Percentiles rank a stretch among this genome's conserved stretches.
These are phyloP conservation scores for Calyptomena viridis DNA, from an alignment of 2,113 vertebrate species.

Conservation along the genomic window DNA sequence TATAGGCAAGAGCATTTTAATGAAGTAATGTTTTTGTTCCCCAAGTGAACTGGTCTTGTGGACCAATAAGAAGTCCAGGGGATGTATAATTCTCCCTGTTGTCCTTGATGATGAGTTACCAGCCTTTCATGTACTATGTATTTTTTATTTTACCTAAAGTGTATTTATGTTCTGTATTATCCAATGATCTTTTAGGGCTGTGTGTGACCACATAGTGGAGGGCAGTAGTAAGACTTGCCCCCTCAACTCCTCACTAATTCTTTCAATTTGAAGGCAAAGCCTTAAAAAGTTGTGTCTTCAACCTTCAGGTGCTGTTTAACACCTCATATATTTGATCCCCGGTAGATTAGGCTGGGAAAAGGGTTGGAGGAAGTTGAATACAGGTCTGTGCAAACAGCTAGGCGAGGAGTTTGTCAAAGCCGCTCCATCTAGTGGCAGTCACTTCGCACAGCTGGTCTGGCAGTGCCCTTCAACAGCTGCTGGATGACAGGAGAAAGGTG, in stretches of 20 bases:
- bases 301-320: not conserved
- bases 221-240: not conserved
- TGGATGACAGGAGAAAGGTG: not conserved
- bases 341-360: not conserved
- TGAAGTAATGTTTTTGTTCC: not conserved
- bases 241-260: not conserved
- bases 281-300: not conserved
- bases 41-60: not conserved
- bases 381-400: not conserved
- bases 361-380: not conserved
- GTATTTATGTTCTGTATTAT: not conserved
- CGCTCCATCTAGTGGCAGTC: constrained; percentile 69
- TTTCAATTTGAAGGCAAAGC: not conserved
- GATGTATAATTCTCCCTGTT: not conserved
- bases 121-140: not conserved
- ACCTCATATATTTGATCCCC: not conserved
- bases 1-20: not conserved
- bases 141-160: not conserved
- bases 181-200: not conserved
- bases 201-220: not conserved
- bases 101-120: not conserved
- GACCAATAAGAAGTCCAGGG: not conserved
- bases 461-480: not conserved
- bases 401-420: constrained; percentile 29
- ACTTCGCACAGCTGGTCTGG: constrained; percentile 37